Conservation (phyloP, 2,797 vertebrate genomes). For the Emys orbicularis region DNA sequence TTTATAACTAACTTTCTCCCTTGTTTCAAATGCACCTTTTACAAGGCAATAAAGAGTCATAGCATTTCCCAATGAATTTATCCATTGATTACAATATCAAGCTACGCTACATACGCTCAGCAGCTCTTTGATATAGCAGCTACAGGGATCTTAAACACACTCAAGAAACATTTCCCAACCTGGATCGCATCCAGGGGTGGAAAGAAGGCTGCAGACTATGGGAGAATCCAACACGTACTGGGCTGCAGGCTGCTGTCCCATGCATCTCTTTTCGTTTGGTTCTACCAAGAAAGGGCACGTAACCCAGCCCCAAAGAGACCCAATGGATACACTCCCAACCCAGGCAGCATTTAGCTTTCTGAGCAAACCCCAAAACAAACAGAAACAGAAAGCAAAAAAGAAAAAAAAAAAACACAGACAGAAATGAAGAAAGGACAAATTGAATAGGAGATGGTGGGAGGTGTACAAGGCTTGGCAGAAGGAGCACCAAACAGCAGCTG, state of each 20-base stretch:
- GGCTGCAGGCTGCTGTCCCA: neutral
- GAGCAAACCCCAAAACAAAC: neutral
- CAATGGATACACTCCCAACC: neutral
- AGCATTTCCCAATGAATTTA: neutral
- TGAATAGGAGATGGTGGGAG: neutral
- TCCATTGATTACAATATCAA: neutral
- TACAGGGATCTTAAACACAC: neutral
- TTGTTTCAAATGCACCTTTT: neutral
- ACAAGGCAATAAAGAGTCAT: neutral
- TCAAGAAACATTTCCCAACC: neutral
- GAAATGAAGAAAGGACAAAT: neutral
- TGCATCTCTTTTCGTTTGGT: rapidly evolving
- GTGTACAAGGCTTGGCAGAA: neutral
- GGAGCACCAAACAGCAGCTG: neutral
- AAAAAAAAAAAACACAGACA: neutral
- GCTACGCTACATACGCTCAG: neutral
- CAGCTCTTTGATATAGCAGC: rapidly evolving
- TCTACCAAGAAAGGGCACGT: neutral
- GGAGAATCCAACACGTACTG: neutral
- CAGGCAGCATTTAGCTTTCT: neutral
- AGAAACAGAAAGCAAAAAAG: neutral
- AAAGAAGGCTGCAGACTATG: rapidly evolving
- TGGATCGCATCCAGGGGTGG: neutral
- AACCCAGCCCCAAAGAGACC: rapidly evolving
- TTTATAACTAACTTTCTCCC: neutral